Base-by-base conservation (phyloP, 1,140 invertebrate genomes). In the Drosophila nasuta region DNA sequence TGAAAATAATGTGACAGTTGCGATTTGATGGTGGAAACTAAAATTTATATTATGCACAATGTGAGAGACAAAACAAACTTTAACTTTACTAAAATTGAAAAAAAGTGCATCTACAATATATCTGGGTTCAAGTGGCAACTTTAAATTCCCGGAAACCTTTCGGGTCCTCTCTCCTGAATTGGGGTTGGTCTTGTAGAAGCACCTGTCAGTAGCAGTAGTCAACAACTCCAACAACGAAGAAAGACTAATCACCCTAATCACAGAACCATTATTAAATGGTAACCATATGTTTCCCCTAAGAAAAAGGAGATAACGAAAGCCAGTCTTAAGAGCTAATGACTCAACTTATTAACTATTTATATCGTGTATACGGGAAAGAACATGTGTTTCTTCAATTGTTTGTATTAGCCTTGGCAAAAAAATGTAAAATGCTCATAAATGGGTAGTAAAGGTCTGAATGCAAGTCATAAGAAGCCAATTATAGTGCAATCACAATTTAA, bases 1-100 rank as follows among this genome's bases (percentile, higher is more conserved):
- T 30, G 41, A 63, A 75, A 58, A 49, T 70, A 70, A 70, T 63
- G 49, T 75, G 72, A 58, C 72, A 70, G 67, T 49, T 58, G 43
- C 54, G n/a, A 52, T 58, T 54, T 60, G 60, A 41, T 58, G 52
- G 33, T 7, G 20, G 33, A 48, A 38, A 38, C 4, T 43, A 60
- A 62, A 52, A 17, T 33, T 66, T 41, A 58, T 11, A 59, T 52
- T 28, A 52, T 35, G 35, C 2, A 59, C 66, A 45, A 54, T 33
- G 58, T 1, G 8, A 41, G 1, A 38, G 15, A 17, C 7, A 48
- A 20, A 46, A 13, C 7, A 30, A 13, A 13, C 20, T 15, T 54
- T 33, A 33, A 8, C 7, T 38, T 38, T 10, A 38, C 41, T 2
- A 4, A 43, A 43, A 43, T 43, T 5, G 4, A n/a, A 13, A 43